A percentile compares a stretch with the other conserved stretches of the same genome.
Conservation (phyloP, 2,888 invertebrate species). For the Tenthredo amoena region DNA sequence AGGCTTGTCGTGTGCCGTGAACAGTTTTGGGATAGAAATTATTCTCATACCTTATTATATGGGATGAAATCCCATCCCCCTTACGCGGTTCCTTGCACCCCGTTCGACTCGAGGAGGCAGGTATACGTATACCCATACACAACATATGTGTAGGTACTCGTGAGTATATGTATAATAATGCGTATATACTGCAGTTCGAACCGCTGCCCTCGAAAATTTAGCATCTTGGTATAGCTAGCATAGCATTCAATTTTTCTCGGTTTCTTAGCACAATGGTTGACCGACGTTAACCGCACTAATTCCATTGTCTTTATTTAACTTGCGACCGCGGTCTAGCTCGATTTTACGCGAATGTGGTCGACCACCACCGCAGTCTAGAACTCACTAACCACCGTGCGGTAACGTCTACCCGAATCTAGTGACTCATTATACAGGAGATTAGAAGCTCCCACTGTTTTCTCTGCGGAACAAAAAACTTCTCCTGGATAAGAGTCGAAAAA, state of each 20-base stretch:
- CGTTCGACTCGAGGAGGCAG: conserved; percentile 18
- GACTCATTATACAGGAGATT: conserved; percentile 13
- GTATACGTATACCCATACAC: neutral
- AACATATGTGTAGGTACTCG: neutral
- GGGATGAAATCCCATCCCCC: conserved; percentile 36
- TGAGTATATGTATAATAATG: neutral
- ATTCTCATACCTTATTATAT: conserved; percentile 42
- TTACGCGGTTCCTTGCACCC: conserved; percentile 28
- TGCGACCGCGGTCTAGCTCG: neutral
- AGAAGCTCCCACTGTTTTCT: neutral
- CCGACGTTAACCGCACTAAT: conserved; percentile 32
- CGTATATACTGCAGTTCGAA: neutral
- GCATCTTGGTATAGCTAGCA: neutral
- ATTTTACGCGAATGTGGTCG: conserved; percentile 30
- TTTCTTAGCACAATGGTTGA: neutral
- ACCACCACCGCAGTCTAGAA: neutral
- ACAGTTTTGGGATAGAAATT: conserved; percentile 50
- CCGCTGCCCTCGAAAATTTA: neutral
- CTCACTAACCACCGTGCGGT: neutral
- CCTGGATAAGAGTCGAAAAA: neutral
- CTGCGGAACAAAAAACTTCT: neutral
- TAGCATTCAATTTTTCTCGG: neutral
- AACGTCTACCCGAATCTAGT: conserved; percentile 14
- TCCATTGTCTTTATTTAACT: conserved; percentile 25
- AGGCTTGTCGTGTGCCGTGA: conserved; percentile 49